These are phyloP conservation scores for Lasioglossum lativentre DNA, from an alignment of 2,888 invertebrate species.

Conservation along the genomic window DNA sequence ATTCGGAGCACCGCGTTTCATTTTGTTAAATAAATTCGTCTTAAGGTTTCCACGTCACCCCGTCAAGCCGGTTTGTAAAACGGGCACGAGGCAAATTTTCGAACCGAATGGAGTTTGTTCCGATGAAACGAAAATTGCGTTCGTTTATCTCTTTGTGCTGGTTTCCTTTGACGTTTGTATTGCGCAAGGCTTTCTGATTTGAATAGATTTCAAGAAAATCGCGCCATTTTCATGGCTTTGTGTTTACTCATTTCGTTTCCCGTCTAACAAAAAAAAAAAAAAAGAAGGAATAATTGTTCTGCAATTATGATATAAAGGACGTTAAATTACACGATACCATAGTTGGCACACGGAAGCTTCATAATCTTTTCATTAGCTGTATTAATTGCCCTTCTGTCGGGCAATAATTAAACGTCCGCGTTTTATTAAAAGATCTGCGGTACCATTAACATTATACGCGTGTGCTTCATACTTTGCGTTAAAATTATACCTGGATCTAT, in stretches of 20 bases:
- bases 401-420: not conserved
- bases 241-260: not conserved
- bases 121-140: conserved; percentile 42
- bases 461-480: not conserved
- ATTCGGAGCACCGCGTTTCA: not conserved
- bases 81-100: conserved; percentile 15
- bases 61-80: not conserved
- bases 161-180: conserved; percentile 31
- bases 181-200: conserved; percentile 7
- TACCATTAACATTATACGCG: not conserved
- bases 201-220: conserved; percentile 40
- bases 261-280: too few relatives aligned
- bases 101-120: conserved; percentile 19
- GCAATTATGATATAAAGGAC: not conserved
- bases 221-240: conserved; percentile 16
- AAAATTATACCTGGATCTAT: not conserved
- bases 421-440: not conserved
- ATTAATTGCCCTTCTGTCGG: not conserved
- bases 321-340: not conserved
- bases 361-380: not conserved
- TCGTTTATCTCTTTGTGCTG: conserved; percentile 41
- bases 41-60: not conserved
- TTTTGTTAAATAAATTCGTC: too few relatives aligned
- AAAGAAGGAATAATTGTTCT: not conserved
- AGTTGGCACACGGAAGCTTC: not conserved